Evolutionary conservation across 2,888 invertebrate genomes (phyloP).

Genomic region (Yponomeuta malinellus): DNA sequence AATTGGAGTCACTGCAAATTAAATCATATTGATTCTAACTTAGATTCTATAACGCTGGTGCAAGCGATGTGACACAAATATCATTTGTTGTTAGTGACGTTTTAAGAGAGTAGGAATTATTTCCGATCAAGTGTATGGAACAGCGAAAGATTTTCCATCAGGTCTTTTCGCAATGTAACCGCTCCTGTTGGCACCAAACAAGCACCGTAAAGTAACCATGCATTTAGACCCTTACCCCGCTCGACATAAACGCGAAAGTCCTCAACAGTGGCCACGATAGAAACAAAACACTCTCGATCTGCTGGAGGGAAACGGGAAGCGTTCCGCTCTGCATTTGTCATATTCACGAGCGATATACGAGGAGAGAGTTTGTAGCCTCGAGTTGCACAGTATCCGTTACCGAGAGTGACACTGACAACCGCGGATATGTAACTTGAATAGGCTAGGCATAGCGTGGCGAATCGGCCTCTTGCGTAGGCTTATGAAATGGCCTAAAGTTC

Average conservation of each 20-base stretch:
- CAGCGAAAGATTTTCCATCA: too few relatives aligned
- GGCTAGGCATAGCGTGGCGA: neutral
- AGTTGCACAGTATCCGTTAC: conserved; percentile 59
- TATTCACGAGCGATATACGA: conserved; percentile 35
- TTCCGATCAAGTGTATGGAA: too few relatives aligned
- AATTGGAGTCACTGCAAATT: too few relatives aligned
- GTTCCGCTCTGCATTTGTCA: conserved; percentile 66
- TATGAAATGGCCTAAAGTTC: conserved; percentile 25
- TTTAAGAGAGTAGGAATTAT: too few relatives aligned
- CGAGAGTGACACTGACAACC: conserved; percentile 52
- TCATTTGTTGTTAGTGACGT: too few relatives aligned
- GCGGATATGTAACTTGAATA: conserved; percentile 64
- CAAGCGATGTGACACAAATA: too few relatives aligned
- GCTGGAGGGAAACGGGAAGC: conserved; percentile 52
- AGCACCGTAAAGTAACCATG: neutral
- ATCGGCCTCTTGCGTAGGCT: neutral
- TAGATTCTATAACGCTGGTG: too few relatives aligned
- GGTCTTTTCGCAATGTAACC: neutral
- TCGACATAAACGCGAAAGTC: neutral
- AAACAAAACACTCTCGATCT: conserved; percentile 37
- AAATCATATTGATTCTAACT: too few relatives aligned
- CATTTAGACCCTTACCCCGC: neutral
- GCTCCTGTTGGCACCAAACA: neutral
- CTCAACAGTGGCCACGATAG: conserved; percentile 40
- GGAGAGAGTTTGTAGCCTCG: conserved; percentile 60